Evolutionary conservation across 2,888 invertebrate genomes (phyloP).

Genomic region (Xanthia icteritia): DNA sequence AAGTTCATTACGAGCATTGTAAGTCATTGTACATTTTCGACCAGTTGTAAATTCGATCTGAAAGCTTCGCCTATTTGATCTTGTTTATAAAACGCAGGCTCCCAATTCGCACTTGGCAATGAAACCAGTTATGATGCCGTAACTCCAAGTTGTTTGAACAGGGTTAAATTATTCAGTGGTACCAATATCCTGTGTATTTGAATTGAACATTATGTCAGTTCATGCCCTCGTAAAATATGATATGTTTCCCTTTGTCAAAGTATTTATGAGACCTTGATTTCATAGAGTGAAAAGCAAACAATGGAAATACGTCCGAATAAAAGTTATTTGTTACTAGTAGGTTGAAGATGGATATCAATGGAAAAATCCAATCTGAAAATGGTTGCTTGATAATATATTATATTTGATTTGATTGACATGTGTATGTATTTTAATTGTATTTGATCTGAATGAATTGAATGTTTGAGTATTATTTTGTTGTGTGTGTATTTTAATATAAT

Average conservation of each 20-base stretch:
- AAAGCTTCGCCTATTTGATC: slow-evolving; percentile 29
- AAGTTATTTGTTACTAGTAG: background rate
- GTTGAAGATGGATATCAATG: slow-evolving; percentile 23
- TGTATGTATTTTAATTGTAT: no score
- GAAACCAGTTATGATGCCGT: slow-evolving; percentile 52
- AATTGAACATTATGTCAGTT: slow-evolving; percentile 33
- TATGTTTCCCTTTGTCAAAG: slow-evolving; percentile 42
- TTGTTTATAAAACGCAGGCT: slow-evolving; percentile 53
- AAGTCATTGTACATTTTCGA: slow-evolving; percentile 3
- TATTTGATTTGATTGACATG: no score
- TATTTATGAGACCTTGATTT: slow-evolving; percentile 31
- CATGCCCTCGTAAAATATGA: slow-evolving; percentile 46
- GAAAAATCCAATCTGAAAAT: slow-evolving; percentile 4
- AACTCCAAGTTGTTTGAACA: slow-evolving; percentile 48
- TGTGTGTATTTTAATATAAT: no score
- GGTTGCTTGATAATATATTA: background rate
- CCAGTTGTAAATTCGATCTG: background rate
- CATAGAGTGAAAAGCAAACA: slow-evolving; percentile 37
- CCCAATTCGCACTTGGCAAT: slow-evolving; percentile 40
- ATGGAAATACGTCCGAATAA: slow-evolving; percentile 9
- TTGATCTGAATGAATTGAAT: no score
- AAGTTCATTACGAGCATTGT: slow-evolving; percentile 16
- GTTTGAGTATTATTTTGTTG: no score
- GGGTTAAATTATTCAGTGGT: slow-evolving; percentile 49
- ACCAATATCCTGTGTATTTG: slow-evolving; percentile 49